phyloP scores from a whole-genome alignment of 2,113 vertebrate species.

The Crotalus helleri region DNA sequence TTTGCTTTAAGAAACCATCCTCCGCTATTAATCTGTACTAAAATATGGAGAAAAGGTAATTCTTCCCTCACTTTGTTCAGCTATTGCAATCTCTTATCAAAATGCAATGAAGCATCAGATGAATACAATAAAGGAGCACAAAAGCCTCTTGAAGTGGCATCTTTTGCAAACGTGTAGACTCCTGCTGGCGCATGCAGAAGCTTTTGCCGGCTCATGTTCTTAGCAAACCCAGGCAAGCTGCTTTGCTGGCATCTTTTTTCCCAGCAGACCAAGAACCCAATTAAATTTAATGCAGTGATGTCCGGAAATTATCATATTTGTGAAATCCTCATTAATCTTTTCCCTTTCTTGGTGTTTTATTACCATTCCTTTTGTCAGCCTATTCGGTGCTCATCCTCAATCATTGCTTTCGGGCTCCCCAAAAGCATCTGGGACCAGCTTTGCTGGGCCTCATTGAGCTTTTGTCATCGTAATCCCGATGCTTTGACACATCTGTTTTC shows the following conservation, averaged over 20 bases:
- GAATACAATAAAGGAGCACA: neutral
- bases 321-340: conserved; percentile 59
- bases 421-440: neutral
- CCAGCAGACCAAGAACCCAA: neutral
- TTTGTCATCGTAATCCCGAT: neutral
- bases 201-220: neutral
- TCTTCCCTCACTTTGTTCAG: neutral
- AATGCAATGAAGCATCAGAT: neutral
- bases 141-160: neutral
- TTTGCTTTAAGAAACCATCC: neutral
- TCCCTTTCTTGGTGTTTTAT: conserved; percentile 49
- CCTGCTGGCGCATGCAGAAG: neutral
- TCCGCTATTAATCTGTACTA: neutral
- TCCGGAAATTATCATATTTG: conserved; percentile 54
- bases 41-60: neutral
- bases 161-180: neutral
- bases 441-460: conserved; percentile 5
- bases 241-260: neutral
- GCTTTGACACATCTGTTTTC: neutral
- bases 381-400: neutral
- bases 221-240: neutral
- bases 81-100: neutral
- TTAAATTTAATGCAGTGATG: conserved; percentile 43
- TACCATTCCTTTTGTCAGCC: conserved; percentile 23
- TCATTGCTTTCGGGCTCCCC: neutral